These are phyloP conservation scores for Scrobipalpa atriplicella DNA, from an alignment of 2,888 invertebrate genomes.

Conservation along the genomic window DNA sequence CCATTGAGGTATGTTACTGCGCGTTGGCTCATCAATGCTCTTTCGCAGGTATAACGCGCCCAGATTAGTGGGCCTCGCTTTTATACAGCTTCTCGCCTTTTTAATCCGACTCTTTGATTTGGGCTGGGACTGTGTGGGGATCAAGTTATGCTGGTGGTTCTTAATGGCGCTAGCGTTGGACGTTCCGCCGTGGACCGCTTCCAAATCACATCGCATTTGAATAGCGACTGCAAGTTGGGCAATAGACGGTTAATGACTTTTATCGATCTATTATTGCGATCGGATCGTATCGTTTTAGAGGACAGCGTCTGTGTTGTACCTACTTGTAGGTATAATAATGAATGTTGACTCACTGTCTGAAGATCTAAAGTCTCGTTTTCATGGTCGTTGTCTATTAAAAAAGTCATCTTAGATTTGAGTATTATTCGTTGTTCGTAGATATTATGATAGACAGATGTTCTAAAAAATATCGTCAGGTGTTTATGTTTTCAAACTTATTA, in stretches of 20 bases:
- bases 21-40: slow-evolving; percentile 70
- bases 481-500: background rate
- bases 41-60: slow-evolving; percentile 60
- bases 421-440: background rate
- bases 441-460: too few species aligned
- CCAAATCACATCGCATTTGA: slow-evolving; percentile 75
- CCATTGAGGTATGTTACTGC: slow-evolving; percentile 68
- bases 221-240: slow-evolving; percentile 64
- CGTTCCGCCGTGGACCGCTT: slow-evolving; percentile 64
- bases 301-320: slow-evolving; percentile 4
- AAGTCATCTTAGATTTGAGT: background rate
- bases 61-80: slow-evolving; percentile 50
- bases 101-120: slow-evolving; percentile 39
- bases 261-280: slow-evolving; percentile 50
- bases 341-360: slow-evolving; percentile 20
- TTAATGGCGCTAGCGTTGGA: slow-evolving; percentile 57
- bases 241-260: slow-evolving; percentile 65
- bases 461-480: too few species aligned
- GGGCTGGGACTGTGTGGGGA: slow-evolving; percentile 35
- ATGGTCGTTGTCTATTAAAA: slow-evolving; percentile 6
- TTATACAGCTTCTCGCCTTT: slow-evolving; percentile 37
- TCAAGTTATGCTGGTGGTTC: slow-evolving; percentile 52
- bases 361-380: slow-evolving; percentile 14
- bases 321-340: slow-evolving; percentile 4
- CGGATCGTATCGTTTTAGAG: slow-evolving; percentile 15